A percentile compares a stretch with the other conserved stretches of the same genome.
phyloP scores from a whole-genome alignment of 2,113 vertebrate genomes.

The Peromyscus polionotus region DNA sequence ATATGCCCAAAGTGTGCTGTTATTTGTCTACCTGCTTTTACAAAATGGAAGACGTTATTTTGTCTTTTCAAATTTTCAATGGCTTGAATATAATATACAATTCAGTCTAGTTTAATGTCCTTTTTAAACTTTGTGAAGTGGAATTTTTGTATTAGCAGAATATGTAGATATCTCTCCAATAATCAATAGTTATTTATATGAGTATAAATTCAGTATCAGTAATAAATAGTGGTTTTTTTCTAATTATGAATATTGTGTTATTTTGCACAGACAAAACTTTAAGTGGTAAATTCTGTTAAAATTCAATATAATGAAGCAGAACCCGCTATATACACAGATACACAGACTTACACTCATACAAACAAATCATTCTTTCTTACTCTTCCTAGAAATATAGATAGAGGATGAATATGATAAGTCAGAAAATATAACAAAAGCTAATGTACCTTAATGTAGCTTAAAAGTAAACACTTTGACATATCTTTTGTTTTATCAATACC shows the following conservation, averaged over 20 bases:
- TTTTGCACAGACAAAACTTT: background rate
- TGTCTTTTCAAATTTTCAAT: background rate
- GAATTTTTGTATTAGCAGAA: background rate
- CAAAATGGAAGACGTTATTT: background rate
- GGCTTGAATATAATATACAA: background rate
- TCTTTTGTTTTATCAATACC: background rate
- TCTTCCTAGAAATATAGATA: background rate
- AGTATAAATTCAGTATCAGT: background rate
- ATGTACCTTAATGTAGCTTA: background rate
- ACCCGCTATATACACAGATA: background rate
- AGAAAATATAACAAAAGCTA: background rate
- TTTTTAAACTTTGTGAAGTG: background rate
- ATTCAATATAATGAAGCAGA: background rate
- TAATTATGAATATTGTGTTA: background rate
- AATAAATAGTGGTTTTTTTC: background rate
- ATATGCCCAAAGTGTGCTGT: background rate
- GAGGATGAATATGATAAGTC: too few relatives aligned
- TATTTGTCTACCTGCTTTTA: background rate
- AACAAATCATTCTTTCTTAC: background rate
- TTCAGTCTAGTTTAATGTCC: background rate
- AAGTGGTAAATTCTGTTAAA: background rate
- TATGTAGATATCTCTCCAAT: background rate
- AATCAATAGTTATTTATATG: background rate
- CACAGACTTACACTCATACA: background rate
- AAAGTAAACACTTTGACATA: background rate